These are phyloP conservation scores for Enteromius unitaeniatus DNA, from an alignment of 2,797 vertebrate species.

Conservation along the genomic window DNA sequence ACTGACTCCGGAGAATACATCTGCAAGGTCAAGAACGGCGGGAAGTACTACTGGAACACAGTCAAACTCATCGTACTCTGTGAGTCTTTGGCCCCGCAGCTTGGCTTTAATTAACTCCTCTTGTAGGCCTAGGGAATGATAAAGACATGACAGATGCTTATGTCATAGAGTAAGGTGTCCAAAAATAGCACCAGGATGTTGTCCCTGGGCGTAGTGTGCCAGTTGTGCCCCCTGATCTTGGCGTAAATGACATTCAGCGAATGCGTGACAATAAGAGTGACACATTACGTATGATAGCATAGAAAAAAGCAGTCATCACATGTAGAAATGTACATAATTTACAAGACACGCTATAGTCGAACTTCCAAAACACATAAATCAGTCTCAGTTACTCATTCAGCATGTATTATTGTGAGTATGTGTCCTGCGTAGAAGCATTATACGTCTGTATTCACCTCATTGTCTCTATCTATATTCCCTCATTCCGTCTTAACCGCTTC, in stretches of 20 bases:
- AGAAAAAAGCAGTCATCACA: background rate
- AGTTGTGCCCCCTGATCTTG: constrained; percentile 5
- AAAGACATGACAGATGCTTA: constrained; percentile 48
- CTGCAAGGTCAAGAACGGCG: constrained; percentile 93
- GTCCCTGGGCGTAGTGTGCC: constrained; percentile 9
- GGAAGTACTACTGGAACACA: constrained; percentile 86
- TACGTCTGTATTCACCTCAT: background rate
- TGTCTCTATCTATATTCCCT: constrained; percentile 18
- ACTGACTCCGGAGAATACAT: constrained; percentile 89
- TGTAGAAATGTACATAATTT: background rate
- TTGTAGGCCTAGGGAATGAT: constrained; percentile 17
- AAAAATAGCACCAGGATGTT: constrained; percentile 48
- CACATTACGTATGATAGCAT: background rate
- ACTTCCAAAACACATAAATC: background rate
- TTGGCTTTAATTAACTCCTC: constrained; percentile 41
- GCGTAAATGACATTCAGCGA: constrained; percentile 42
- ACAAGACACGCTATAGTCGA: background rate
- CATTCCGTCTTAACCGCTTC: background rate
- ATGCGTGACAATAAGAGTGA: constrained; percentile 14
- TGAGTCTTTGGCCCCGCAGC: constrained; percentile 66
- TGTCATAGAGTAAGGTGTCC: constrained; percentile 27
- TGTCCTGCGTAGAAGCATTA: constrained; percentile 9
- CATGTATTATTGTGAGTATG: background rate
- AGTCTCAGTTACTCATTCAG: constrained; percentile 14
- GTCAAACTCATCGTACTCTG: constrained; percentile 88